These are phyloP conservation scores for Chloropsis cyanopogon DNA, from an alignment of 2,113 vertebrate species.

Conservation along the genomic window DNA sequence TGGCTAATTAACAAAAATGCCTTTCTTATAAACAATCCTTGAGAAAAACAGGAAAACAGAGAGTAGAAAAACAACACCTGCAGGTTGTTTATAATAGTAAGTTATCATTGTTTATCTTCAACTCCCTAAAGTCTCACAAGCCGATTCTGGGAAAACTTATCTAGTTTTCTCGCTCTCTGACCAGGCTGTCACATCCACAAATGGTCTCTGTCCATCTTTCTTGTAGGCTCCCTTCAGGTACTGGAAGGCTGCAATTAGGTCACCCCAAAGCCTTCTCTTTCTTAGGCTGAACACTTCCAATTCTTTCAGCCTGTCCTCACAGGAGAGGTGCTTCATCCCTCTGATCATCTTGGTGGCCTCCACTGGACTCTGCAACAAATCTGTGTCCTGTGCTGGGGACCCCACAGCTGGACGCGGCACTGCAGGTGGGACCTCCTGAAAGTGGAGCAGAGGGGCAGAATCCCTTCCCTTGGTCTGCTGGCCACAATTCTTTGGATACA, in stretches of 20 bases:
- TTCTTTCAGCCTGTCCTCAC: not conserved
- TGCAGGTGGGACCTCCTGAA: not conserved
- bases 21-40: too few relatives aligned
- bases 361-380: not conserved
- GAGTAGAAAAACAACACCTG: too few relatives aligned
- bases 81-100: too few relatives aligned
- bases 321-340: not conserved
- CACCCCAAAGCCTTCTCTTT: not conserved
- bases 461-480: not conserved
- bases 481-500: not conserved
- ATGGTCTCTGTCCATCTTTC: not conserved
- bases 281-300: not conserved
- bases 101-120: too few relatives aligned
- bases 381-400: not conserved
- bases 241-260: not conserved
- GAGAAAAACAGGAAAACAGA: too few relatives aligned
- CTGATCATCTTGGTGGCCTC: not conserved
- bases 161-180: too few relatives aligned
- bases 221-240: not conserved
- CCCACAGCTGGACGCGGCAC: not conserved
- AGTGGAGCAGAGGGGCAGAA: not conserved
- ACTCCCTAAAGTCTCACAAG: too few relatives aligned
- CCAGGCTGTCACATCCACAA: too few relatives aligned
- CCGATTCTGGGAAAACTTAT: too few relatives aligned
- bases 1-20: too few relatives aligned